Evolutionary conservation across 1,140 invertebrate genomes (phyloP), one percentile per base, ranked within the genome.

Genomic region (Orussus abietinus): DNA sequence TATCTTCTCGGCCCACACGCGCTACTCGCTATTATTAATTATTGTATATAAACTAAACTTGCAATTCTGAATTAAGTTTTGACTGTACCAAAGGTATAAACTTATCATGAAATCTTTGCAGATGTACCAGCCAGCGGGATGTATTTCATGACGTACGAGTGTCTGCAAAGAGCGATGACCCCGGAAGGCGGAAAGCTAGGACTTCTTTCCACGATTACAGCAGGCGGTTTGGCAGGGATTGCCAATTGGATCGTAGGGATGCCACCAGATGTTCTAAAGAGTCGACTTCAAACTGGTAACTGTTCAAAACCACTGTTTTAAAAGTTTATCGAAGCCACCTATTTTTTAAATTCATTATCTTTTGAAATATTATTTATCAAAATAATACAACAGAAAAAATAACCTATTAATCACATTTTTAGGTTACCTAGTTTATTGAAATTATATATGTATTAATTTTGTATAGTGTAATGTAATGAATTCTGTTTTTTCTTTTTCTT

Each of bases 131-230:
- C 80, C 3, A 76, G 70, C 57, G 83, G 80, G 18, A 77, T 80
- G 61, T 86, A 86, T 62, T 83, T 87, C 54, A 77, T 79, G 65
- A 74, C 76, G 2, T 86, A 86, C 56, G 84, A 87, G 58, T 77
- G 65, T 59, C 4, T 20, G n/a, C 64, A 30, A 36, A 52, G 28
- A 49, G 36, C 14, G 38, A 40, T 38, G 72, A 80, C 6, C n/a
- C n/a, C n/a, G n/a, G 53, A 4, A 17, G 2, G 15, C 9, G 6
- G 9, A 38, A 12, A 26, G 6, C 5, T 7, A 15, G n/a, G 19
- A 17, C 9, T 35, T 26, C 13, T 22, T 12, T 17, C 12, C 5
- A 4, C 13, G 35, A 72, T 80, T 14, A 51, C 82, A 47, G 83
- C 84, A 45, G 84, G 84, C 49, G 84, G 84, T 31, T 67, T 79